phyloP scores from a whole-genome alignment of 2,113 vertebrate genomes.

The Sphyrna mokarran region DNA sequence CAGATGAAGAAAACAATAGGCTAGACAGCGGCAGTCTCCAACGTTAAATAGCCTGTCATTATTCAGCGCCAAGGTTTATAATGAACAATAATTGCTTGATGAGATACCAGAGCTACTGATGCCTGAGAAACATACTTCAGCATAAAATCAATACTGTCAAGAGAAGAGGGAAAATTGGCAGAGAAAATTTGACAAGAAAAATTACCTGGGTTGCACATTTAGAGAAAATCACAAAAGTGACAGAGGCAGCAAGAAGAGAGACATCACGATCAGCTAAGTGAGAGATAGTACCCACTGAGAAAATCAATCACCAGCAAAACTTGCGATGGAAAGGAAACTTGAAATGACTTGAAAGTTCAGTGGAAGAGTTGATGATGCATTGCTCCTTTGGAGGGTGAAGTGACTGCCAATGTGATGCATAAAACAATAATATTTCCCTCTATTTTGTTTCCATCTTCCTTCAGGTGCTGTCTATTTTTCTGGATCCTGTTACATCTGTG shows the following conservation, averaged over 20 bases:
- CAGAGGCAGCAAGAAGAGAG: background rate
- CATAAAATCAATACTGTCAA: background rate
- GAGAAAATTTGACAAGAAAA: slow-evolving; percentile 23
- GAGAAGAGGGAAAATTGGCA: background rate
- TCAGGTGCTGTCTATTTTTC: background rate
- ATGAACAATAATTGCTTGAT: background rate
- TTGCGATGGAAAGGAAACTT: background rate
- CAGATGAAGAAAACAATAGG: background rate
- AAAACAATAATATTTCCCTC: background rate
- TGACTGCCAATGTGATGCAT: background rate
- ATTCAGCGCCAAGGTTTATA: background rate
- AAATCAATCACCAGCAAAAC: background rate
- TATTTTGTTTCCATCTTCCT: background rate
- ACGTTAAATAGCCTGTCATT: background rate
- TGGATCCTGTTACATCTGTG: background rate
- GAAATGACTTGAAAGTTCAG: background rate
- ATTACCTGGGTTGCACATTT: background rate
- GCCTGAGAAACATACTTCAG: background rate
- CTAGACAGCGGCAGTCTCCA: background rate
- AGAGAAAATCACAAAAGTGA: background rate
- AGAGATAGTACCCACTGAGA: background rate
- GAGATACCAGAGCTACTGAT: background rate
- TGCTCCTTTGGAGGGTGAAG: background rate
- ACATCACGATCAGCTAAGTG: background rate
- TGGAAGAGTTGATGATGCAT: too few species aligned